These are phyloP conservation scores for Pygoscelis adeliae DNA, from an alignment of 2,113 vertebrate species.

Conservation along the genomic window DNA sequence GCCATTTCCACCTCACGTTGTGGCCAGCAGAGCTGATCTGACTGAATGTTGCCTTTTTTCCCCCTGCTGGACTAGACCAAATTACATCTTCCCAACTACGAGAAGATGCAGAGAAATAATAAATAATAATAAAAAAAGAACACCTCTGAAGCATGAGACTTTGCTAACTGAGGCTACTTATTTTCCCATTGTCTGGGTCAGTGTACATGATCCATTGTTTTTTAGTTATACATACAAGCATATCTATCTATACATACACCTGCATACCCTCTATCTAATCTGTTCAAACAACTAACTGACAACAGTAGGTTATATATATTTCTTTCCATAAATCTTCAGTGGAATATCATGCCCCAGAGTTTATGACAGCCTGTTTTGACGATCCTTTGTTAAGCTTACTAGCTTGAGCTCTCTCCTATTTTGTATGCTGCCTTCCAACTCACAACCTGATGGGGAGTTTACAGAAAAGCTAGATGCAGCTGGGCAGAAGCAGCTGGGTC, in stretches of 20 bases:
- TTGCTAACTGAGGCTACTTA: not conserved
- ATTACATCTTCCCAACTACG: not conserved
- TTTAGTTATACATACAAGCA: not conserved
- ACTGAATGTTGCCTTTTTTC: not conserved
- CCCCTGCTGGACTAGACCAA: not conserved
- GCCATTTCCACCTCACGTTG: not conserved
- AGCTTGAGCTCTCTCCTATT: not conserved
- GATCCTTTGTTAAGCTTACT: not conserved
- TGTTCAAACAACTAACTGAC: not conserved
- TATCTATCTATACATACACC: not conserved
- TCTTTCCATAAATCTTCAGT: not conserved
- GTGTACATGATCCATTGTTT: accelerated
- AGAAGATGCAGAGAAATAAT: not conserved
- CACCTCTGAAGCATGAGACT: not conserved
- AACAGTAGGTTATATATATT: not conserved
- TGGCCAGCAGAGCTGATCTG: not conserved
- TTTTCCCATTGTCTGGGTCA: not conserved
- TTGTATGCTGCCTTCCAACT: not conserved
- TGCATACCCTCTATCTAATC: not conserved
- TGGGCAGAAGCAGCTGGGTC: not conserved
- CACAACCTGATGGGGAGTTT: not conserved
- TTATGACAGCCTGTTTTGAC: not conserved
- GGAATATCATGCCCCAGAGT: not conserved
- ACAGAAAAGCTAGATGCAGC: not conserved
- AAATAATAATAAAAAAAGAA: not conserved